Evolutionary conservation across 2,113 vertebrate genomes (phyloP).

Genomic region (Vulpes vulpes): DNA sequence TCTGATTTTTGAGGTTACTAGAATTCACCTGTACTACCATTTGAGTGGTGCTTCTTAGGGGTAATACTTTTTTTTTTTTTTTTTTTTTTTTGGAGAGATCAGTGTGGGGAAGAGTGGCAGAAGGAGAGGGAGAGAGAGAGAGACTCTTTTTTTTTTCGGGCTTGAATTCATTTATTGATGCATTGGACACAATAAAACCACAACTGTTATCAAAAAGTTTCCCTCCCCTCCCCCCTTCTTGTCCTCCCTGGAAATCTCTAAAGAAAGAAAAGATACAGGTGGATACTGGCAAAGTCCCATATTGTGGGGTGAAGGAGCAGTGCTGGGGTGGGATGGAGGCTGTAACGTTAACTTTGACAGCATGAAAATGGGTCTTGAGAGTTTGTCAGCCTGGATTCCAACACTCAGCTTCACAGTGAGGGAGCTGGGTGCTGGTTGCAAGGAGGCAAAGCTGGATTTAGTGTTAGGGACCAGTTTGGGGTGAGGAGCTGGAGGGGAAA

Average conservation of each 20-base stretch:
- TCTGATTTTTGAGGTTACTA: neutral
- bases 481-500: neutral
- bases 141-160: neutral
- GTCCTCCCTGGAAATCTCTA: constrained; percentile 48
- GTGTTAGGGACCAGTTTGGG: neutral
- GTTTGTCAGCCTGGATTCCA: neutral
- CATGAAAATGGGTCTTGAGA: neutral
- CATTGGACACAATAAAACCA: constrained; percentile 81
- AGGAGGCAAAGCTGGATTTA: neutral
- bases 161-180: constrained; percentile 80
- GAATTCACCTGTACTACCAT: neutral
- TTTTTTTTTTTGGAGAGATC: neutral
- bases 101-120: neutral
- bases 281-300: constrained; percentile 70
- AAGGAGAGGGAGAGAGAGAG: neutral
- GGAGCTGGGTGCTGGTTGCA: neutral
- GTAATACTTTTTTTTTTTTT: neutral
- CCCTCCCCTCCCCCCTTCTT: constrained; percentile 34
- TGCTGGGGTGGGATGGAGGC: neutral
- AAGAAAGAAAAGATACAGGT: neutral
- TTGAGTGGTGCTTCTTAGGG: neutral
- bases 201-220: constrained; percentile 77
- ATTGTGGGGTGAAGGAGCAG: neutral
- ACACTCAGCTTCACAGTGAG: neutral
- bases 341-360: neutral